These are phyloP conservation scores for Monomorium pharaonis DNA, from an alignment of 1,140 invertebrate genomes.

Conservation along the genomic window DNA sequence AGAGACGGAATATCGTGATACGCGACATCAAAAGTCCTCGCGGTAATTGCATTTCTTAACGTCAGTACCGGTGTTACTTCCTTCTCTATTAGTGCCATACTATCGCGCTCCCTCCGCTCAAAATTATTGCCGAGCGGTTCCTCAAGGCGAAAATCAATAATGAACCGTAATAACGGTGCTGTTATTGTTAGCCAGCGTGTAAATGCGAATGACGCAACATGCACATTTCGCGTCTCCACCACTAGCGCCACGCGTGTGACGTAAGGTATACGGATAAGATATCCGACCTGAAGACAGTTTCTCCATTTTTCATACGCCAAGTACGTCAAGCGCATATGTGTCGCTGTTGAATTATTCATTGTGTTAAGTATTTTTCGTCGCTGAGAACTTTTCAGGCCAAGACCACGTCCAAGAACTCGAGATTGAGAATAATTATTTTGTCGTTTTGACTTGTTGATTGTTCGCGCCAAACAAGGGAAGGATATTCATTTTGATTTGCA, in stretches of 20 bases:
- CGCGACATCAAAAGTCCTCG: conserved; percentile 55
- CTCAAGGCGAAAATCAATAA: conserved; percentile 64
- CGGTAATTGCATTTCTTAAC: conserved; percentile 59
- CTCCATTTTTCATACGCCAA: conserved; percentile 45
- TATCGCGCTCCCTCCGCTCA: conserved; percentile 37
- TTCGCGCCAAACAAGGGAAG: neutral
- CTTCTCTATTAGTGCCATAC: conserved; percentile 10
- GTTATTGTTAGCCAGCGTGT: conserved; percentile 65
- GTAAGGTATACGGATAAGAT: conserved; percentile 20
- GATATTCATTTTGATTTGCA: conserved; percentile 3
- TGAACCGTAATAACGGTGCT: conserved; percentile 59
- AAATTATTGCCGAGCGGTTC: conserved; percentile 47
- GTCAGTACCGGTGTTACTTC: neutral
- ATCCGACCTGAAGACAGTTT: conserved; percentile 43
- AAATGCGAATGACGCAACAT: conserved; percentile 59
- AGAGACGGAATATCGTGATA: conserved; percentile 58
- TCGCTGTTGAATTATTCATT: conserved; percentile 41
- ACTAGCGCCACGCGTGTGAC: conserved; percentile 24
- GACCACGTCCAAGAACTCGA: neutral
- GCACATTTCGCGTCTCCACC: conserved; percentile 24
- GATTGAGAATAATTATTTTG: conserved; percentile 32
- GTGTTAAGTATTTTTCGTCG: conserved; percentile 41
- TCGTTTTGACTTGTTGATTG: conserved; percentile 23
- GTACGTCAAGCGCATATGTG: conserved; percentile 4
- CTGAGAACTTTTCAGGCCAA: neutral